Conservation (phyloP, 2,888 invertebrate genomes). For the Mylabris sibirica region DNA sequence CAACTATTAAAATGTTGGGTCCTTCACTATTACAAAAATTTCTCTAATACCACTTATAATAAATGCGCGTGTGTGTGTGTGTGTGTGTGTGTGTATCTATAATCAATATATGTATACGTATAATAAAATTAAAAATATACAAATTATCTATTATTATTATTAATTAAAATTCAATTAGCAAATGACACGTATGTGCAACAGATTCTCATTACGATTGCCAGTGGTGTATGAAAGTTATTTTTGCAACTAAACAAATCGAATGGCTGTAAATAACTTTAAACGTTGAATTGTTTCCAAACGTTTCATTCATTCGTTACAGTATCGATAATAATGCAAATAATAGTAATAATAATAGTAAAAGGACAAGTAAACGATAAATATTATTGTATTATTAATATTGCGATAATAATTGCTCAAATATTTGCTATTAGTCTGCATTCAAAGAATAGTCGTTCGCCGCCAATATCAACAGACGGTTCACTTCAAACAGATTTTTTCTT, state of each 20-base stretch:
- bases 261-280: background rate
- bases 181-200: background rate
- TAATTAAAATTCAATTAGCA: slow-evolving; percentile 24
- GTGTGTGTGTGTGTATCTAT: too few species aligned
- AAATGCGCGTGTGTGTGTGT: background rate
- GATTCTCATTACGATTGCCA: background rate
- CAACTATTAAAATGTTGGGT: slow-evolving; percentile 35
- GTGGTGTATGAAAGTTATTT: background rate
- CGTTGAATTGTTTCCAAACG: background rate
- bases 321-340: background rate
- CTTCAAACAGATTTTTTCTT: slow-evolving; percentile 6
- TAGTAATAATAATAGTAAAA: background rate
- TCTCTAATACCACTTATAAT: slow-evolving; percentile 12
- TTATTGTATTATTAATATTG: slow-evolving; percentile 5
- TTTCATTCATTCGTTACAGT: background rate
- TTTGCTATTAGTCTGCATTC: slow-evolving; percentile 7
- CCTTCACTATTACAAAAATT: slow-evolving; percentile 29
- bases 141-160: slow-evolving; percentile 21
- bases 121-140: background rate
- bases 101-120: background rate
- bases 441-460: slow-evolving; percentile 1
- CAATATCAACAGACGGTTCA: background rate
- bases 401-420: slow-evolving; percentile 7
- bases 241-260: slow-evolving; percentile 1
- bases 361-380: background rate